Base-by-base conservation (phyloP, 2,888 invertebrate species). In the Rhingia campestris region DNA sequence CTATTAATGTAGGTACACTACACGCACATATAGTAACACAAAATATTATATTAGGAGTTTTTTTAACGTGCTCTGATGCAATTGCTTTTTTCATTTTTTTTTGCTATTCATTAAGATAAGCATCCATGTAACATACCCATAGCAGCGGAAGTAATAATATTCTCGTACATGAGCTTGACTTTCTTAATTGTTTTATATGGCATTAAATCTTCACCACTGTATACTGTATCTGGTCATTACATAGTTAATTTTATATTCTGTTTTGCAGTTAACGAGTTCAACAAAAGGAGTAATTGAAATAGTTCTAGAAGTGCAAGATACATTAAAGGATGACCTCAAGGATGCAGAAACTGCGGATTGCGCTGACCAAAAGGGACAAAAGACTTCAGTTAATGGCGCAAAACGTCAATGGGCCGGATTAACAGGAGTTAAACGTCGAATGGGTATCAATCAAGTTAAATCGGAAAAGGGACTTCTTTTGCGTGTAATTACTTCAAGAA, bases 281-380 rank as follows among this genome's bases (percentile, higher is more conserved):
- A 82, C 88, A 14, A 91, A 91, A 88, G 91, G 91, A 22, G 88
- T 91, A 51, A 88, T 91, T 9, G 91, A 91, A 87, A 54, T 91
- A 67, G 88, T 89, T n/a, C 87, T 91, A 4, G 90, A 91, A 66
- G 81, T 91, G 63, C 89, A 89, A 49, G 91, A 91, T 86, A 58
- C 45, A 22, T 49, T 43, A 12, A 76, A 56, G 47, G 64, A 80
- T 22, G 74, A 72, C 6, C 14, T 37, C 22, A 67, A 39, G 14
- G 70, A 67, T 5, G 10, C 41, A 30, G n/a, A 67, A 54, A 45
- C 1, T 39, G 4, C 10, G 0, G 56, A 67, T 6, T 9, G 7
- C 3, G n/a, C 1, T 30, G 70, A 74, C 4, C 22, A 32, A 45
- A 74, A 66, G 12, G 14, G 39, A 14, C 30, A 30, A 59, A 30